Evolutionary conservation across 1,140 invertebrate species (phyloP).

Genomic region (Platyscapa corneri): DNA sequence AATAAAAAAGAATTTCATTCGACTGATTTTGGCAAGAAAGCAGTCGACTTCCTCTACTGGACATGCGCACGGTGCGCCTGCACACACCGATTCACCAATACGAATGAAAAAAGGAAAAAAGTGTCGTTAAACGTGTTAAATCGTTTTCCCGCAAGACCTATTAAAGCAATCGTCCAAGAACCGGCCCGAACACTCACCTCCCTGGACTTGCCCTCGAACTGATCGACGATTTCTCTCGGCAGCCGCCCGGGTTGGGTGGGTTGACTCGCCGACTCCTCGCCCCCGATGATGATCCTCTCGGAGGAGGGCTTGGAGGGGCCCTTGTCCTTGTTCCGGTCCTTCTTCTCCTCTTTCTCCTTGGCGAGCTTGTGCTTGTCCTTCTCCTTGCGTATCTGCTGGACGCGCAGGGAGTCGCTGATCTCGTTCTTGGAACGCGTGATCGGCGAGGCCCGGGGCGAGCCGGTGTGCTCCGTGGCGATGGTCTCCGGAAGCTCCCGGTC

Average conservation of each 20-base stretch:
- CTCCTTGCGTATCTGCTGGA: constrained; percentile 8
- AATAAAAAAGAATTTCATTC: too few species aligned
- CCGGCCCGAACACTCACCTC: constrained; percentile 75
- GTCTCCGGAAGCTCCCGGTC: constrained; percentile 49
- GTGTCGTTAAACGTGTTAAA: too few species aligned
- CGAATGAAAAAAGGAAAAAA: too few species aligned
- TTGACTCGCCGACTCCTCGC: constrained; percentile 80
- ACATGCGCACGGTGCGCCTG: too few species aligned
- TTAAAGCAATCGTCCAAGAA: too few species aligned
- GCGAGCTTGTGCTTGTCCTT: constrained; percentile 51
- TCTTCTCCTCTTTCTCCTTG: constrained; percentile 65
- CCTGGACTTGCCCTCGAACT: constrained; percentile 87
- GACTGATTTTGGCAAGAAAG: too few species aligned
- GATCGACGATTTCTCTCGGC: constrained; percentile 82
- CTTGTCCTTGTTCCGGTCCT: constrained; percentile 63
- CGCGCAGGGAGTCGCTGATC: neutral
- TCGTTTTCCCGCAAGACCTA: too few species aligned
- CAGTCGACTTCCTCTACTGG: too few species aligned
- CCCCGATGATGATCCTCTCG: constrained; percentile 88
- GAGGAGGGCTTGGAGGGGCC: constrained; percentile 63
- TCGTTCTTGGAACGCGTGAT: neutral
- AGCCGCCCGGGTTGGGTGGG: constrained; percentile 70
- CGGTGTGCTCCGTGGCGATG: neutral
- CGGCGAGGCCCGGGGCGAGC: constrained; percentile 14
- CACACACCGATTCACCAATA: too few species aligned